Conservation (phyloP, 2,888 invertebrate species). For the Chrysolina haemoptera region DNA sequence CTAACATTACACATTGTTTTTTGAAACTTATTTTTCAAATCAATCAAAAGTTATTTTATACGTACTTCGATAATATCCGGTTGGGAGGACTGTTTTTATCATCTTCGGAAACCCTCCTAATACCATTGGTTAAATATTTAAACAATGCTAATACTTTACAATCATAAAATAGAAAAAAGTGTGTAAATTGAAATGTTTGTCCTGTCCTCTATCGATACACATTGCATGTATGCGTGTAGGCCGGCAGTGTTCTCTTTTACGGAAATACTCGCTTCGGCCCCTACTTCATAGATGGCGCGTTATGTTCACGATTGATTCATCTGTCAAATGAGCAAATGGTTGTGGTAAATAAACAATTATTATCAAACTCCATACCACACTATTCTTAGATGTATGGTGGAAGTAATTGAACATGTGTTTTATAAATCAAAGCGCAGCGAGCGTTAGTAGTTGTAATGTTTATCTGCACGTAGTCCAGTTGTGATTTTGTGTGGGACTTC, state of each 20-base stretch:
- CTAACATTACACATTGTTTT: no score
- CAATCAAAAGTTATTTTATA: no score
- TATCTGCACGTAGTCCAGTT: slow-evolving; percentile 16
- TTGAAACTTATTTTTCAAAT: no score
- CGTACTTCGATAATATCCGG: no score
- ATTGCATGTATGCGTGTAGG: background rate
- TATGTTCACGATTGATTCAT: background rate
- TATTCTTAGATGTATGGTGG: slow-evolving; percentile 18
- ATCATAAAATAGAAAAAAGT: no score
- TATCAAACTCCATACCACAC: slow-evolving; percentile 20
- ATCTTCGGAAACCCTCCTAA: no score
- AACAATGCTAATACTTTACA: no score
- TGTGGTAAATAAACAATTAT: slow-evolving; percentile 21
- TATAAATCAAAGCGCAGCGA: slow-evolving; percentile 9
- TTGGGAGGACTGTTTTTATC: no score
- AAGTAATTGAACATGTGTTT: slow-evolving; percentile 23
- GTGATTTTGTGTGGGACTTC: slow-evolving; percentile 21
- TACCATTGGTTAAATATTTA: background rate
- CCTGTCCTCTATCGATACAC: background rate
- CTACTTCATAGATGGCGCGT: background rate
- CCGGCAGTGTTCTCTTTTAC: background rate
- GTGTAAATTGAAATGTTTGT: background rate
- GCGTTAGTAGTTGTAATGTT: slow-evolving; percentile 6
- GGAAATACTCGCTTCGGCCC: background rate
- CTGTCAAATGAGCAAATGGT: slow-evolving; percentile 12